phyloP scores from a whole-genome alignment of 2,113 vertebrate species.

The Myiopsitta monachus region DNA sequence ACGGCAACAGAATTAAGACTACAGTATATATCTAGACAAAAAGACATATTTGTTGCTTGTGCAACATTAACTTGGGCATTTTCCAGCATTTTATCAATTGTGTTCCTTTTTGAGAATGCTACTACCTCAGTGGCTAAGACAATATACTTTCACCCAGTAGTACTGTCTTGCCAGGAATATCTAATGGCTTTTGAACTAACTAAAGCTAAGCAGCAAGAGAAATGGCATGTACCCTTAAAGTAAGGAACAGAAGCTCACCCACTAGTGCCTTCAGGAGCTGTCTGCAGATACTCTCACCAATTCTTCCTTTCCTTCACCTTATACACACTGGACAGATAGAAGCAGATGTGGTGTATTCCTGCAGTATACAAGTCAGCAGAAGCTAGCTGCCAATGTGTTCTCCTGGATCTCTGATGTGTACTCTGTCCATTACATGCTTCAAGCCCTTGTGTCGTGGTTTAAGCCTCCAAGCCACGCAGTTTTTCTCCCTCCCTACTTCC shows the following conservation, averaged over 20 bases:
- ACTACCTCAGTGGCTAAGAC: neutral
- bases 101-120: neutral
- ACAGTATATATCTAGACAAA: neutral
- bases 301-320: neutral
- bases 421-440: neutral
- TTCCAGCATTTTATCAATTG: neutral
- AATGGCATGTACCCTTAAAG: neutral
- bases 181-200: neutral
- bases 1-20: neutral
- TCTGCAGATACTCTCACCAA: neutral
- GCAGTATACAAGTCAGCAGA: neutral
- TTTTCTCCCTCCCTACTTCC: no score
- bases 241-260: neutral
- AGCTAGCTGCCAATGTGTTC: neutral
- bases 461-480: no score
- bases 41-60: neutral
- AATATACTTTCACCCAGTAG: neutral
- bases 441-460: no score
- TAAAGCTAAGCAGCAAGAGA: neutral
- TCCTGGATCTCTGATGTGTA: neutral
- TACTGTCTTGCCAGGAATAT: neutral
- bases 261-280: neutral
- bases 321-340: neutral
- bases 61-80: neutral
- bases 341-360: neutral